phyloP scores from a whole-genome alignment of 2,113 vertebrate genomes.

The Polypterus senegalus region DNA sequence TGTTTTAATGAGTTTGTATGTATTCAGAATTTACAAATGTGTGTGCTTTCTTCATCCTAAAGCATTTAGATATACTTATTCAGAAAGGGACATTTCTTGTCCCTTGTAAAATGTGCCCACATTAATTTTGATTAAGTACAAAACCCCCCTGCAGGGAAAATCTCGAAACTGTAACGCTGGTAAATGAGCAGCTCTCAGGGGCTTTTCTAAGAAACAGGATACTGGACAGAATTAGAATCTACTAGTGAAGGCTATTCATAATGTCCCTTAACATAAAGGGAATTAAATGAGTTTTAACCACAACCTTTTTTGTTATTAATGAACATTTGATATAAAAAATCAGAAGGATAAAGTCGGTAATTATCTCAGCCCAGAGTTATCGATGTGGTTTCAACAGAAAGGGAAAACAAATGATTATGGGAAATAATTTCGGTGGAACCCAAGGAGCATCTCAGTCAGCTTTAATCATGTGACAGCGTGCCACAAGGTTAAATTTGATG shows the following conservation, averaged over 20 bases:
- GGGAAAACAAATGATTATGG: constrained; percentile 86
- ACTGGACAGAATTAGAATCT: constrained; percentile 93
- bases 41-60: constrained; percentile 46
- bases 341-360: constrained; percentile 85
- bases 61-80: constrained; percentile 82
- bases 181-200: constrained; percentile 89
- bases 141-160: constrained; percentile 77
- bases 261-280: constrained; percentile 99
- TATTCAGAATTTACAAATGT: constrained; percentile 27
- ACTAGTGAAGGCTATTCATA: constrained; percentile 85
- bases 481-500: constrained; percentile 90
- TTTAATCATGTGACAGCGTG: constrained; percentile 86
- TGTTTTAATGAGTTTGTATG: constrained; percentile 17
- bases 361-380: constrained; percentile 85
- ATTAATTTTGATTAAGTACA: constrained; percentile 93
- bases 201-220: constrained; percentile 65
- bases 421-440: constrained; percentile 79
- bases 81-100: constrained; percentile 70
- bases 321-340: constrained; percentile 68
- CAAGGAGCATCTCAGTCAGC: constrained; percentile 73
- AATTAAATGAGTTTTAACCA: constrained; percentile 99
- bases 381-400: constrained; percentile 89
- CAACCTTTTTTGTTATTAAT: constrained; percentile 99
- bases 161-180: constrained; percentile 80
- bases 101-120: constrained; percentile 75